Percentiles rank a stretch among this genome's conserved stretches.
Conservation (phyloP, 1,140 invertebrate genomes). For the Aphelinus atriplicis region DNA sequence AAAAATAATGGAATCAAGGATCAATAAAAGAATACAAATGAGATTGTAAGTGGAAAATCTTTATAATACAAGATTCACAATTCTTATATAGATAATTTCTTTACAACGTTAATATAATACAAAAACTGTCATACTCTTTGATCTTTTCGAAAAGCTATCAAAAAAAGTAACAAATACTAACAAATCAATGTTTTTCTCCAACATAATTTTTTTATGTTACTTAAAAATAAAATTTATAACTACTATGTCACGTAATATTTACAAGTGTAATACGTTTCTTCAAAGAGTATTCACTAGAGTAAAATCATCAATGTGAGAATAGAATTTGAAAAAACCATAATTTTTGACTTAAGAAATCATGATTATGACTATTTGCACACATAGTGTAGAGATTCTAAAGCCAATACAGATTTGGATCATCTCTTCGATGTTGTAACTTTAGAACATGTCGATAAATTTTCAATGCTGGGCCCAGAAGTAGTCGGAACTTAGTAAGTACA, state of each 20-base stretch:
- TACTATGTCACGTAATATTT: conserved; percentile 26
- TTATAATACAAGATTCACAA: conserved; percentile 40
- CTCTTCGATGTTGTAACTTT: conserved; percentile 75
- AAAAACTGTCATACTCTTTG: conserved; percentile 19
- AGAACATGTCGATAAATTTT: conserved; percentile 85
- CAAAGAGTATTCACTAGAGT: conserved; percentile 29
- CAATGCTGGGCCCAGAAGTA: conserved; percentile 86
- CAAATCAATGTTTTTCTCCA: conserved; percentile 14
- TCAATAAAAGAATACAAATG: conserved; percentile 28
- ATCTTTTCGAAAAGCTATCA: conserved; percentile 18
- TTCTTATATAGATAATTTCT: conserved; percentile 28
- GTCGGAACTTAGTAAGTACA: conserved; percentile 78
- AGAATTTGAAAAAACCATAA: conserved; percentile 2
- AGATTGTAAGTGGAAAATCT: conserved; percentile 33
- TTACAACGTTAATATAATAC: conserved; percentile 38
- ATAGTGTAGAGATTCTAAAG: conserved; percentile 30
- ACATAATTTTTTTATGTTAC: conserved; percentile 17
- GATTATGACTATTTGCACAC: conserved; percentile 23
- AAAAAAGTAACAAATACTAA: conserved; percentile 19
- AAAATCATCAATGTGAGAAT: conserved; percentile 10
- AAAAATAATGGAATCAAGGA: conserved; percentile 12
- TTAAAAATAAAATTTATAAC: conserved; percentile 25
- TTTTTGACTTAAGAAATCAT: conserved; percentile 23
- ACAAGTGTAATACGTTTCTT: conserved; percentile 15
- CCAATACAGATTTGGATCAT: conserved; percentile 77